Base-by-base conservation (phyloP, 1,140 invertebrate species). In the Zaprionus davidi region DNA sequence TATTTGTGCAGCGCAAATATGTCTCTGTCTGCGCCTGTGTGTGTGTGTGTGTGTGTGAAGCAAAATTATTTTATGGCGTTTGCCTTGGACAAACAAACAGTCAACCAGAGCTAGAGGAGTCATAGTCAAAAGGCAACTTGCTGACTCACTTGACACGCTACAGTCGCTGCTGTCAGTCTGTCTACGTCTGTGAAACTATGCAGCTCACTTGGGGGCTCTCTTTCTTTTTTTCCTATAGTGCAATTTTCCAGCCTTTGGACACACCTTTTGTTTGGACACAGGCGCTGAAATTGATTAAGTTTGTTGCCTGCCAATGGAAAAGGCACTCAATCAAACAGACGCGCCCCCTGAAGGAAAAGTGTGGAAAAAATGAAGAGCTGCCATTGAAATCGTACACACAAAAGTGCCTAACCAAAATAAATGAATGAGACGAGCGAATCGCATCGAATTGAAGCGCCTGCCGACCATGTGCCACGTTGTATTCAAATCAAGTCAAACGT, bases 281-380 rank as follows among this genome's bases (percentile, higher is more conserved):
- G 84, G 72, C 83, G 83, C 73, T 83, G 73, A 86, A 86, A 86
- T 86, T 86, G 83, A 86, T 86, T 86, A 86, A 86, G 83, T 86
- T 86, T 86, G 83, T 88, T 88, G 80, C 77, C 82, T 77, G 84
- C 83, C 83, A 83, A 75, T 86, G 83, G 55, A 80, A 86, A 80
- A 87, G 83, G 73, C 80, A 87, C 83, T 86, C 83, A 82, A 82
- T 86, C 83, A 86, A 87, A 79, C 69, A 36, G 72, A 13, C 41
- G 51, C 46, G n/a, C 28, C 20, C 28, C 20, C 12, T 20, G 28
- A 5, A 3, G 17, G 15, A 22, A 26, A 20, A 17, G 4, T 41
- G 44, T 31, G 53, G 24, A 36, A 36, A 57, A 69, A 69, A 63
- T 28, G 22, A 41, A 49, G 57, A 57, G 49, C 12, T 9, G 28